phyloP scores from a whole-genome alignment of 2,797 vertebrate genomes.

The Anolis apletophallus region DNA sequence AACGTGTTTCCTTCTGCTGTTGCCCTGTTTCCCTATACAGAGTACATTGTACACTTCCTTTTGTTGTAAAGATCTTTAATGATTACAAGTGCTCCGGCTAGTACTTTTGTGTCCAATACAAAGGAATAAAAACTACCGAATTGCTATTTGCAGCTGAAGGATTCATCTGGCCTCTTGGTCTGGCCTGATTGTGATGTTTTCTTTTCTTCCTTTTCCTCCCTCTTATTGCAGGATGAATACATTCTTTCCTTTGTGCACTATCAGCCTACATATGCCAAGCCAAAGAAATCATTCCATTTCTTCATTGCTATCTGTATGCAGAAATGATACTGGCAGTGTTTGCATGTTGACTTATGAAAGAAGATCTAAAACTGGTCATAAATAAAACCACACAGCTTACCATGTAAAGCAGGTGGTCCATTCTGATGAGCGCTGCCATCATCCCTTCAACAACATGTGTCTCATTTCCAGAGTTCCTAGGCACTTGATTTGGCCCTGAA shows the following conservation, averaged over 20 bases:
- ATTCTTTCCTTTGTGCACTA: constrained; percentile 4
- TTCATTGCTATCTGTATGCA: not conserved
- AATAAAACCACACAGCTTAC: not conserved
- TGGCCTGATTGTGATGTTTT: constrained; percentile 2
- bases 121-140: constrained; percentile 26
- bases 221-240: constrained; percentile 1
- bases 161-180: not conserved
- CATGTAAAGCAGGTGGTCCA: too few relatives aligned
- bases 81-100: not conserved
- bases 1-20: not conserved
- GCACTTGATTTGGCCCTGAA: too few relatives aligned
- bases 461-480: too few relatives aligned
- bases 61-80: constrained; percentile 24
- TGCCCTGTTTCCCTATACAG: not conserved
- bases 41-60: constrained; percentile 11
- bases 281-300: constrained; percentile 23
- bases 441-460: too few relatives aligned
- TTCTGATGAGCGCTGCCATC: too few relatives aligned
- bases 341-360: not conserved
- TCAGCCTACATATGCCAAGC: not conserved
- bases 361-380: not conserved
- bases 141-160: not conserved
- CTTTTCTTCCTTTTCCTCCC: not conserved
- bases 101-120: not conserved
- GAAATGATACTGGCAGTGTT: not conserved